Evolutionary conservation across 2,888 invertebrate genomes (phyloP), one percentile per base, ranked within the genome.

Genomic region (Graphium colonna): DNA sequence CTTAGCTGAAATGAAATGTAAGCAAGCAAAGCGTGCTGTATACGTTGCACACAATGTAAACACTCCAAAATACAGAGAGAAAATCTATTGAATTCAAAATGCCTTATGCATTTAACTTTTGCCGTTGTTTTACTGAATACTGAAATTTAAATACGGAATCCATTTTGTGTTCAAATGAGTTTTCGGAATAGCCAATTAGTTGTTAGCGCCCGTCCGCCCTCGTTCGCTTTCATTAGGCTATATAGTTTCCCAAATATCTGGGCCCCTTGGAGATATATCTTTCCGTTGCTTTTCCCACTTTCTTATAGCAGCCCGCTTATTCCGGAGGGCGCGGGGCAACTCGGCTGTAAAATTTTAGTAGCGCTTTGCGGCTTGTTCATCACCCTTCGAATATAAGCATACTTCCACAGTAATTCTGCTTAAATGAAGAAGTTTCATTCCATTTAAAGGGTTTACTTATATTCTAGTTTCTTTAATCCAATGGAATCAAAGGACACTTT

Each of bases 81-180:
- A 59, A 60, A 63, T 61, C 61, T 60, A 63, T 62, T 55, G 58
- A 64, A 68, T 67, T 72, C 74, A 68, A 79, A 79, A 78, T 76
- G 75, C 77, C 77, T 77, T 77, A 79, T 79, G 81, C 78, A 74
- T 79, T 81, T 81, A 82, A 86, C 84, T 83, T 84, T 78, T 76
- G 74, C 73, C 79, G 79, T 84, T 85, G 82, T 88, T 87, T 83
- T 80, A 88, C 77, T 74, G 81, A 86, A 86, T 83, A 81, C 79
- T 82, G 75, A 84, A 89, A 89, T 89, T 89, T 89, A 87, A 89
- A 89, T 89, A 89, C 85, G 79, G 76, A 89, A 89, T 80, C 89
- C 89, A 88, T 89, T 89, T 87, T 87, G 85, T 84, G 88, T 89
- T 85, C 80, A 88, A 89, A 89, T 88, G 89, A 89, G 89, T 89